Conservation (phyloP, 2,113 vertebrate species). For the Anthoscopus minutus region DNA sequence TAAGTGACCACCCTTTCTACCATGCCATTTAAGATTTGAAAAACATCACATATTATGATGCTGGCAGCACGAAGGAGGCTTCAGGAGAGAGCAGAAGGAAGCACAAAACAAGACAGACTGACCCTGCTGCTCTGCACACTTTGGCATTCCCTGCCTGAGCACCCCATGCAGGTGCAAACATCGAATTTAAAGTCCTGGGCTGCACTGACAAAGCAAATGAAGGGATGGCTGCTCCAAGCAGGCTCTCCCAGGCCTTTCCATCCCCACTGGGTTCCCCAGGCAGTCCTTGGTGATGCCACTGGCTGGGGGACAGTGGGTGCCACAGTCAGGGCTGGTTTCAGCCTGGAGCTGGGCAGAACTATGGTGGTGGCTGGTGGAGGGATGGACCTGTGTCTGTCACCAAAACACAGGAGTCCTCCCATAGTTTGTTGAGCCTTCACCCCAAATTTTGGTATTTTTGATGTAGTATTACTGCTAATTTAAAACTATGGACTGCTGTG, state of each 20-base stretch:
- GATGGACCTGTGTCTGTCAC: not conserved
- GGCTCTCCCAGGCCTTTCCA: not conserved
- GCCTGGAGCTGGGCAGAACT: not conserved
- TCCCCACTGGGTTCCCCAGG: not conserved
- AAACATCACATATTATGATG: not conserved
- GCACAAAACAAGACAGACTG: not conserved
- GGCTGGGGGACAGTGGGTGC: not conserved
- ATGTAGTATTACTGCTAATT: not conserved
- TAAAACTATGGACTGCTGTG: not conserved
- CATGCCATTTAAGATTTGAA: not conserved
- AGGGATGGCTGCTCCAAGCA: not conserved
- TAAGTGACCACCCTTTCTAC: not conserved
- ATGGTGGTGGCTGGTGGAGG: not conserved
- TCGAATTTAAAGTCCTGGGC: not conserved
- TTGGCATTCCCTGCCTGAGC: not conserved
- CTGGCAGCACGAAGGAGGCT: not conserved
- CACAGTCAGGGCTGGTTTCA: not conserved
- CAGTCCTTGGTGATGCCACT: not conserved
- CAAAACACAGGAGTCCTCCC: not conserved
- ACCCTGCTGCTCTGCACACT: fast-evolving
- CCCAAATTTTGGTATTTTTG: not conserved
- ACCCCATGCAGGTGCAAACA: fast-evolving
- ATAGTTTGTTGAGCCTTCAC: not conserved
- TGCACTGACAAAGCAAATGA: not conserved
- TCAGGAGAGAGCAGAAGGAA: not conserved